Conservation (phyloP, 2,113 vertebrate genomes). For the Apodemus speciosus region DNA sequence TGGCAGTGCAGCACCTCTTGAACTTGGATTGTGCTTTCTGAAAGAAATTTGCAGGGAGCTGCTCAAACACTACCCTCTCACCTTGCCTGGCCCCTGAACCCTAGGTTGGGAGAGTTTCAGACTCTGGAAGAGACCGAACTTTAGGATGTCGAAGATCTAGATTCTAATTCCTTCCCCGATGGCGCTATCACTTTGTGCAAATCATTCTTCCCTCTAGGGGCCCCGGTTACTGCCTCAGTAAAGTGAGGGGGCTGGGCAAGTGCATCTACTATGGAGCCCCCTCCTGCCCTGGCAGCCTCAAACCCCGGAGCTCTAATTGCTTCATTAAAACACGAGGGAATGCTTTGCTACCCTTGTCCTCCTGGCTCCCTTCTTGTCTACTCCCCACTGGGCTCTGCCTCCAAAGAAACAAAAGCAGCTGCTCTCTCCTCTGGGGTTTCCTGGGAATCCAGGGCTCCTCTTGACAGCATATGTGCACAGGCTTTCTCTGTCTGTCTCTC, state of each 20-base stretch:
- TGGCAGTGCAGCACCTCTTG: not conserved
- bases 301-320: conserved; percentile 64
- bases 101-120: not conserved
- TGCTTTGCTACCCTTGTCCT: conserved; percentile 58
- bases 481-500: conserved; percentile 5
- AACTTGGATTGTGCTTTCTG: too few relatives aligned
- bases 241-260: conserved; percentile 11
- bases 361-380: conserved; percentile 44
- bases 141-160: not conserved
- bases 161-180: not conserved
- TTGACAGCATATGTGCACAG: conserved; percentile 17
- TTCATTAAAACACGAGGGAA: conserved; percentile 71
- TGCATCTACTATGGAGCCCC: not conserved
- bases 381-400: conserved; percentile 70
- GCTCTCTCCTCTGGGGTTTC: conserved; percentile 62
- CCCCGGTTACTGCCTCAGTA: not conserved
- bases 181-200: not conserved
- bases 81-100: not conserved
- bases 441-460: not conserved
- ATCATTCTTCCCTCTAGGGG: not conserved
- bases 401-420: conserved; percentile 71
- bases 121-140: not conserved
- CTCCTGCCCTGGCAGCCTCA: not conserved
- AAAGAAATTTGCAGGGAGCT: not conserved
- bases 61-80: not conserved